These are phyloP conservation scores for Drosophila tropicalis DNA, from an alignment of 1,140 invertebrate species.

Conservation along the genomic window DNA sequence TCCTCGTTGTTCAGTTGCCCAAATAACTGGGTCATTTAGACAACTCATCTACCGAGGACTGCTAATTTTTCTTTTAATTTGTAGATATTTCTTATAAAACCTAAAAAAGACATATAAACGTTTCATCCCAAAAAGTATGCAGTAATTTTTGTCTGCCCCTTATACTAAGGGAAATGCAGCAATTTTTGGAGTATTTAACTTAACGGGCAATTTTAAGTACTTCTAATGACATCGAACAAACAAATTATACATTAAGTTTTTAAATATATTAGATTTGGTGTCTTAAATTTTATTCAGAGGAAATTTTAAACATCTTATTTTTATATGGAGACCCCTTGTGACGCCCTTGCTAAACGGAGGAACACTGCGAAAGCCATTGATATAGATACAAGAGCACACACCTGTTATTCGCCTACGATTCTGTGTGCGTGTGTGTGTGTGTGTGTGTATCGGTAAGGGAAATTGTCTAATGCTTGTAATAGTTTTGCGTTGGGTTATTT, in stretches of 20 bases:
- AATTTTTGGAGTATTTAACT: too few species aligned
- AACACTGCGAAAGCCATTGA: conserved; percentile 24
- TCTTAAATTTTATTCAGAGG: too few species aligned
- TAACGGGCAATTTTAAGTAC: too few species aligned
- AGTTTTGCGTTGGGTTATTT: conserved; percentile 51
- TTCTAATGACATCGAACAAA: too few species aligned
- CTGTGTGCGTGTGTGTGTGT: conserved; percentile 26
- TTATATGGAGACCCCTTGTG: background rate
- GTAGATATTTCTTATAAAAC: background rate
- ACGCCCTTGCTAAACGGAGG: background rate
- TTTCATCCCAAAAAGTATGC: conserved; percentile 3
- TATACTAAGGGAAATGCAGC: too few species aligned
- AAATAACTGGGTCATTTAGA: too few species aligned
- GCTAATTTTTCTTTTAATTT: too few species aligned
- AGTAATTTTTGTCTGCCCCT: background rate
- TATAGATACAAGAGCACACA: conserved; percentile 28
- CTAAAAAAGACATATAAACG: background rate
- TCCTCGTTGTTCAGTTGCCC: too few species aligned
- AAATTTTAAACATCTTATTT: too few species aligned
- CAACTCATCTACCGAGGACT: too few species aligned
- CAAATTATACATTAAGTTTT: too few species aligned
- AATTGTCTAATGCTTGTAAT: conserved; percentile 57
- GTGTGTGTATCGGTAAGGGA: conserved; percentile 4
- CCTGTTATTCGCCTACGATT: conserved; percentile 35
- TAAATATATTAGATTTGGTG: too few species aligned